Conservation (phyloP, 53 echinoderm and acorn worm genomes). For the Paelopatides confundens region DNA sequence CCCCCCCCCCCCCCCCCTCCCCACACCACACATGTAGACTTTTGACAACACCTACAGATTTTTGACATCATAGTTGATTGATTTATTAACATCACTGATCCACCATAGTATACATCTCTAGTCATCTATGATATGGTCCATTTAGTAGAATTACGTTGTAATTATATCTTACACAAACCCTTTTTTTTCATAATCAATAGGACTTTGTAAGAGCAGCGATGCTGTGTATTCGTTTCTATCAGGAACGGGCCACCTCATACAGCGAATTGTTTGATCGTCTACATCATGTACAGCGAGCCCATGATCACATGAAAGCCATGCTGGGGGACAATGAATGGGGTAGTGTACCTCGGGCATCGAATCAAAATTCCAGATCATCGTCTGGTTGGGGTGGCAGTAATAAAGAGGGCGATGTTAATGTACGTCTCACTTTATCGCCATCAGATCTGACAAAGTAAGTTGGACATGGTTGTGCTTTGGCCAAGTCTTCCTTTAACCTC, state of each 20-base stretch:
- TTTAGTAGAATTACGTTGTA: neutral
- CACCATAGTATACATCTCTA: no score
- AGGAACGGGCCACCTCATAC: slow-evolving; percentile 83
- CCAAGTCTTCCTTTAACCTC: no score
- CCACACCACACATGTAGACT: no score
- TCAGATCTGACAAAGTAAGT: slow-evolving; percentile 95
- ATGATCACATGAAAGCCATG: slow-evolving; percentile 81
- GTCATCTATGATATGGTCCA: no score
- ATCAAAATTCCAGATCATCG: slow-evolving; percentile 12
- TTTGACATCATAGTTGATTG: no score
- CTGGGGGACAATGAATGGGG: slow-evolving; percentile 88
- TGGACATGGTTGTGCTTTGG: neutral
- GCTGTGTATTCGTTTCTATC: slow-evolving; percentile 97
- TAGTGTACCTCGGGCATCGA: slow-evolving; percentile 73
- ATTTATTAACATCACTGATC: no score
- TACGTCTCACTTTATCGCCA: slow-evolving; percentile 73
- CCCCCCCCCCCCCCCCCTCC: no score
- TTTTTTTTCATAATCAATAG: slow-evolving; percentile 23
- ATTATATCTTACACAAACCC: no score
- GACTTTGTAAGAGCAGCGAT: slow-evolving; percentile 96
- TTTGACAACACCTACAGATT: no score
- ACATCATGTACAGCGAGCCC: slow-evolving; percentile 83
- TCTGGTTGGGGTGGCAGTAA: slow-evolving; percentile 50
- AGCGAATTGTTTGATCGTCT: slow-evolving; percentile 94
- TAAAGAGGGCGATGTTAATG: slow-evolving; percentile 57